Percentiles rank a stretch among this genome's conserved stretches.
Evolutionary conservation across 2,797 vertebrate species (phyloP).

Genomic region (Micrastur ruficollis): DNA sequence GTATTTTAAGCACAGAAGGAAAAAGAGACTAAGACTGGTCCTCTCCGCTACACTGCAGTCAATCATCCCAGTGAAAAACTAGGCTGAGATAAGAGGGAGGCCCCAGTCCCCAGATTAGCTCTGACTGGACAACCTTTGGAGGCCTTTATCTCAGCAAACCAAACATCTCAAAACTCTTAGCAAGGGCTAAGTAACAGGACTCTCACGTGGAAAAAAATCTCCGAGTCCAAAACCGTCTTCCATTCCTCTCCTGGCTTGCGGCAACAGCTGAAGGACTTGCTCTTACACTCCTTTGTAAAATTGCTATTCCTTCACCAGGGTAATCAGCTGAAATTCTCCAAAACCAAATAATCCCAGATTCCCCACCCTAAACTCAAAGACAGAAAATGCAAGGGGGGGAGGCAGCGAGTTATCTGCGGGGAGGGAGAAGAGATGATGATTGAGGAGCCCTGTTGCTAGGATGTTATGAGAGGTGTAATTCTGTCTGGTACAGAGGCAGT

Average conservation of each 20-base stretch:
- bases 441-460: conserved; percentile 50
- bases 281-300: neutral
- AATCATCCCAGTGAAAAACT: neutral
- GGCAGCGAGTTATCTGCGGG: neutral
- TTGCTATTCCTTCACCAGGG: neutral
- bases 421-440: neutral
- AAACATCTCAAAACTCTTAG: neutral
- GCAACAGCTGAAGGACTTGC: neutral
- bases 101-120: neutral
- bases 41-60: neutral
- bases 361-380: neutral
- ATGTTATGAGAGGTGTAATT: neutral
- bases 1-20: neutral
- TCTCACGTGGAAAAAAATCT: neutral
- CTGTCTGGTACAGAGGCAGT: neutral
- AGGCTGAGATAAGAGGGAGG: neutral
- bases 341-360: neutral
- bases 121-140: neutral
- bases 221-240: neutral
- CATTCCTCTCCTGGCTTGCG: neutral
- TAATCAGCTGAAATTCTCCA: neutral
- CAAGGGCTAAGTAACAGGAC: neutral
- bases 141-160: neutral
- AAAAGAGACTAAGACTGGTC: neutral
- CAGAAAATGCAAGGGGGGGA: neutral